Evolutionary conservation across 2,797 vertebrate species (phyloP), one percentile per base, ranked within the genome.

Genomic region (Sitta carolinensis): DNA sequence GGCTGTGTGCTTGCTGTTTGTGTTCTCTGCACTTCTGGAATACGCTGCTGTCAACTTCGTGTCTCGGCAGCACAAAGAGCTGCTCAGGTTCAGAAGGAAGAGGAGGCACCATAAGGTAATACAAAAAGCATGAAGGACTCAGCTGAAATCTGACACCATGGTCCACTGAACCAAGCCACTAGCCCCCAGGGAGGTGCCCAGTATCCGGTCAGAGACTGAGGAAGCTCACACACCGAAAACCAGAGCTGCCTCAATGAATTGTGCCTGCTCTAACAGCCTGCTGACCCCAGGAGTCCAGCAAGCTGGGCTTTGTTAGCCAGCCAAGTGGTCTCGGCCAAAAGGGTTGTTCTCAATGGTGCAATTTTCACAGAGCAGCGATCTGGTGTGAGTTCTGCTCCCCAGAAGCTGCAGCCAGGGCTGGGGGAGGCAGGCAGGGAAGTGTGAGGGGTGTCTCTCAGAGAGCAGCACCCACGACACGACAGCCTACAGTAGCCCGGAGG

Each of bases 31-130:
- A 15, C 98, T 99, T 94, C 98, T 99, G 84, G 99, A 99, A 90
- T 99, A 99, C 0, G 99, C 99, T 10, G 99, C 99, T 0, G 99
- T 99, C 97, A 99, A 99, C 98, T 99, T 99, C 23, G 99, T 99
- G 91, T 99, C 99, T 78, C 98, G 99, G 93, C 99, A 99, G 97
- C 99, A 99, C 98, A 99, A 99, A 98, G 99, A 99, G 97, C 98
- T 99, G 95, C 98, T 99, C 97, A 99, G 99, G 96, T 99, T 99
- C 98, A 98, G 99, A 86, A 98, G 99, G 97, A 99, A 98, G 98
- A 98, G 99, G 94, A 98, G 99, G 95, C 99, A 99, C 94, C 99
- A 99, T 97, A 99, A 99, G 99, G 99, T 99, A 96, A 98, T 97
- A 92, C 91, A 96, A 66, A 91, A 91, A 84, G 90, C 85, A 16